Percentiles rank a stretch among this genome's conserved stretches.
Evolutionary conservation across 1,140 invertebrate genomes (phyloP).

Genomic region (Probaryconus sp.): DNA sequence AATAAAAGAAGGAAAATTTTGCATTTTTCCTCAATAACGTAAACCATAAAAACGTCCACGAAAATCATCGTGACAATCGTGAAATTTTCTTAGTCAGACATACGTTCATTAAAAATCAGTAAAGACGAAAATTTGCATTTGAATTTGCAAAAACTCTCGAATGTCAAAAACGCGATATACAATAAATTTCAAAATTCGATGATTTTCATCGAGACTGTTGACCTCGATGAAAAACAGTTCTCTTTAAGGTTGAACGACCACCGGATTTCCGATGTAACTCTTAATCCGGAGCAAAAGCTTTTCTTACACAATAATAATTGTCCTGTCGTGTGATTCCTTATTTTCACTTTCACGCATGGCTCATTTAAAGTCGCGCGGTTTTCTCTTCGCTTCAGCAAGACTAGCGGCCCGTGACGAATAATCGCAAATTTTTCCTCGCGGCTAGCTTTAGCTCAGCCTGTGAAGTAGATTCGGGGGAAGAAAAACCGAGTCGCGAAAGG

Average conservation of each 20-base stretch:
- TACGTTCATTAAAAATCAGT: no score
- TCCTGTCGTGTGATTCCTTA: conserved; percentile 58
- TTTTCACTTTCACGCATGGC: conserved; percentile 66
- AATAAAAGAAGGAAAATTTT: no score
- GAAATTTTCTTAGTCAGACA: no score
- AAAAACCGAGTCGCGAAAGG: conserved; percentile 20
- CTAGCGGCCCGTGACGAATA: conserved; percentile 64
- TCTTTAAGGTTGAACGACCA: conserved; percentile 47
- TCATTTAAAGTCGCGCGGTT: conserved; percentile 66
- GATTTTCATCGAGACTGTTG: no score
- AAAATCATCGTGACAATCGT: no score
- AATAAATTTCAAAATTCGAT: no score
- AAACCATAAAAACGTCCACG: no score
- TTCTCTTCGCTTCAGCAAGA: conserved; percentile 61
- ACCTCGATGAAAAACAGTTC: no score
- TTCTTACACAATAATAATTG: conserved; percentile 60
- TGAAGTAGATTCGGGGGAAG: conserved; percentile 15
- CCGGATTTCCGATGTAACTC: conserved; percentile 48
- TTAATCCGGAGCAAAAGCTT: conserved; percentile 33
- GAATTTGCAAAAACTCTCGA: no score
- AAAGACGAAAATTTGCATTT: no score
- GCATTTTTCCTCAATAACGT: no score
- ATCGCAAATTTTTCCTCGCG: conserved; percentile 56
- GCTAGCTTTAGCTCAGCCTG: conserved; percentile 17
- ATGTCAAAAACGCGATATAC: no score